Percentiles rank a stretch among this genome's conserved stretches.
Evolutionary conservation across 2,797 vertebrate species (phyloP).

Genomic region (Onychomys torridus): DNA sequence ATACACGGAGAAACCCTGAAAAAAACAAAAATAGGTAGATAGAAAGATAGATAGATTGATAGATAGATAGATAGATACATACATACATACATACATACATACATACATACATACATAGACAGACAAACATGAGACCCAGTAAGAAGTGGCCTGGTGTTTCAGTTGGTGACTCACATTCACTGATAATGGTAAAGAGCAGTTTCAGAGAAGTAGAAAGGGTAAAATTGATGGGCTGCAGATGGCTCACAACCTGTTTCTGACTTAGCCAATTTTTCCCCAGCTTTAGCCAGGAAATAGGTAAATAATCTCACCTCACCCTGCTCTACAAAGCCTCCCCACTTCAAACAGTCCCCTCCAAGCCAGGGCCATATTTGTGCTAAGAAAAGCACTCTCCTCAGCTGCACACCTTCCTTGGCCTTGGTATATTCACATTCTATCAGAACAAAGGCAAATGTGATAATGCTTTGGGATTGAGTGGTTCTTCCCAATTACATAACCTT

Average conservation of each 20-base stretch:
- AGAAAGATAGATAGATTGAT: too few relatives aligned
- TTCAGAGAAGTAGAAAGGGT: background rate
- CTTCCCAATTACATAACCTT: conserved; percentile 38
- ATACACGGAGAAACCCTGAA: too few relatives aligned
- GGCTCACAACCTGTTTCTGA: background rate
- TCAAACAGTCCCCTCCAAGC: background rate
- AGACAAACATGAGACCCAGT: background rate
- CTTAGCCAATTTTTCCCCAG: background rate
- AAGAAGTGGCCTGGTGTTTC: background rate
- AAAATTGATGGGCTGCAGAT: background rate
- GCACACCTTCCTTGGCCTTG: background rate
- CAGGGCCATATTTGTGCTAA: too few relatives aligned
- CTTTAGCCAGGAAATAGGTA: background rate
- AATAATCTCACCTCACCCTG: background rate
- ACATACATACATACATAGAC: too few relatives aligned
- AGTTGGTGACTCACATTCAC: background rate
- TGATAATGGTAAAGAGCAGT: background rate
- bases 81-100: background rate
- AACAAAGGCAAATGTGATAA: conserved; percentile 35
- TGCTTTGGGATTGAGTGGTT: conserved; percentile 11
- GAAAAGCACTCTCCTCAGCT: background rate
- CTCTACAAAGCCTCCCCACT: background rate
- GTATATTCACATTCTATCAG: background rate
- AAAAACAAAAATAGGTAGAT: too few relatives aligned
- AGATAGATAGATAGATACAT: background rate